Evolutionary conservation across 2,797 vertebrate genomes (phyloP), one percentile per base, ranked within the genome.

Genomic region (Pseudochaenichthys georgianus): DNA sequence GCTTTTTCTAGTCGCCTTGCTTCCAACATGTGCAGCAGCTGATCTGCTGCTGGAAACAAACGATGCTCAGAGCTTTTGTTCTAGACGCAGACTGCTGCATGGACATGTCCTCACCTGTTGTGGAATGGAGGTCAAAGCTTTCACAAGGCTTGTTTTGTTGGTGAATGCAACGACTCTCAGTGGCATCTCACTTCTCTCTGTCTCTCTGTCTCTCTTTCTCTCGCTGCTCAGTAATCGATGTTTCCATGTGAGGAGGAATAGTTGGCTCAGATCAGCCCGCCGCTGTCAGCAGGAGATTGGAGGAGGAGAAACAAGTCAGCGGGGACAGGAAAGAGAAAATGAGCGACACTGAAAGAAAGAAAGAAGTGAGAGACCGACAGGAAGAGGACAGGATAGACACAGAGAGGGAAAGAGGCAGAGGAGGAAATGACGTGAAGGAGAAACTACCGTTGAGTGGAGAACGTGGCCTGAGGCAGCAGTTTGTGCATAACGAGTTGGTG

Each of bases 101-200:
- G 60, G 69, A 73, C 67, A 79, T 52, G 48, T 59, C 47, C 60
- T 73, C 70, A 69, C 45, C 78, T 73, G 76, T 55, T 59, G 72
- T 45, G 48, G 68, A 82, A 87, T 78, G 85, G 83, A 83, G 89
- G 88, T 89, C 84, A 89, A 54, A 81, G 64, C 77, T 68, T 70
- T 81, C 64, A 55, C 51, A 2, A 5, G 59, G 53, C 73, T 72
- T 74, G 62, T 80, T 87, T 73, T 73, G 70, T 73, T 13, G 63
- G 54, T 43, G 63, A 21, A 60, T 42, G 54, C 64, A 60, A 5
- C 3, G 42, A 65, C 63, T 55, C 47, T 73, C 47, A 3, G 38
- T 48, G 38, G 53, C 57, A 45, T 51, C 57, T 54, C 3, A 13
- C 21, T 31, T 15, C 45, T 45, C 52, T 12, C 34, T 9, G 9